Conservation (phyloP, 2,797 vertebrate genomes). For the Sciaenops ocellatus region DNA sequence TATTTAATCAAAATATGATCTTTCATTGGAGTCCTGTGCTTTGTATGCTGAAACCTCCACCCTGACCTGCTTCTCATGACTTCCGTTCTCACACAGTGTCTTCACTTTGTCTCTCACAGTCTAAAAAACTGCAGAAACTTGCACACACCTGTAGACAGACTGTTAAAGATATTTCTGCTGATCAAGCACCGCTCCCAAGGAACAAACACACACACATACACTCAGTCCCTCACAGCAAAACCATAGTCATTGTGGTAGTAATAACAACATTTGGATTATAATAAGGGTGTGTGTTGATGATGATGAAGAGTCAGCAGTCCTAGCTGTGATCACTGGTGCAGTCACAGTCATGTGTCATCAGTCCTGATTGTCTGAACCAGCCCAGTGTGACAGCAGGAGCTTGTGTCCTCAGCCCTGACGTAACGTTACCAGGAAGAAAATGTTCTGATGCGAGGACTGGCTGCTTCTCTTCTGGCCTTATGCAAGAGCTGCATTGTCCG, state of each 20-base stretch:
- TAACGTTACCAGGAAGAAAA: constrained; percentile 10
- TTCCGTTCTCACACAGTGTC: background rate
- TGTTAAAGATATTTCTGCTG: constrained; percentile 3
- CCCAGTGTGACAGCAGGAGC: constrained; percentile 25
- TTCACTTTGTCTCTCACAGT: background rate
- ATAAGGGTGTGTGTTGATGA: background rate
- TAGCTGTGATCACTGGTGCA: constrained; percentile 9
- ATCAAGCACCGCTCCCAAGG: background rate
- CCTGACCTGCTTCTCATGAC: no score
- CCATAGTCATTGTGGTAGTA: constrained; percentile 1
- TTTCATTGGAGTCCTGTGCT: no score
- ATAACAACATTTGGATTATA: constrained; percentile 13
- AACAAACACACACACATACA: background rate
- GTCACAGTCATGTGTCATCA: constrained; percentile 20
- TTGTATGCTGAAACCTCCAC: no score
- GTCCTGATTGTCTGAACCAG: constrained; percentile 3
- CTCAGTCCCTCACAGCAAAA: background rate
- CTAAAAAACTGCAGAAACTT: constrained; percentile 23
- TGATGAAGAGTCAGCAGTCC: constrained; percentile 21
- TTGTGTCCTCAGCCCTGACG: constrained; percentile 6
- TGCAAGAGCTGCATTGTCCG: constrained; percentile 17
- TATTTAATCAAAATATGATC: no score
- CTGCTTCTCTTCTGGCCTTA: constrained; percentile 13
- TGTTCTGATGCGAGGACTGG: constrained; percentile 29
- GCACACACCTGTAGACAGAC: constrained; percentile 27